Evolutionary conservation across 2,888 invertebrate genomes (phyloP).

Genomic region (Microplitis manilae): DNA sequence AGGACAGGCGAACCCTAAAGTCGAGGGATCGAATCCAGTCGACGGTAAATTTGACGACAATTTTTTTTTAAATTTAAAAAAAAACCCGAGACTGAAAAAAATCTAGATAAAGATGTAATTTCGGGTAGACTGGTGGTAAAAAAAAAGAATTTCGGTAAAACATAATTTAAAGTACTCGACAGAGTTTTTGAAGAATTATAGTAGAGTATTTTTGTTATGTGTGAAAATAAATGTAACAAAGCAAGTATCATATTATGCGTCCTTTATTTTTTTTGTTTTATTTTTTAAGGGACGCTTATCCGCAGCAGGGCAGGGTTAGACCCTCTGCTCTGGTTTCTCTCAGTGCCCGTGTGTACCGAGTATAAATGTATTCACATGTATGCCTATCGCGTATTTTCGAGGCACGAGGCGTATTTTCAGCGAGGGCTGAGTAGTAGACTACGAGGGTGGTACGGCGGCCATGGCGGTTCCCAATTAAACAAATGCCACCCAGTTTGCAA

Average conservation of each 20-base stretch:
- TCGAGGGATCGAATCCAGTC: too few relatives aligned
- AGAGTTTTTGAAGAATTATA: too few relatives aligned
- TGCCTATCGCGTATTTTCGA: constrained; percentile 24
- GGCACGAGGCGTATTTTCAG: constrained; percentile 42
- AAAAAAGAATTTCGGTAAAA: too few relatives aligned
- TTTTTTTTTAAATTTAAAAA: too few relatives aligned
- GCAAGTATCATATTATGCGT: background rate
- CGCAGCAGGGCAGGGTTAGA: background rate
- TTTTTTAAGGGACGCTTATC: background rate
- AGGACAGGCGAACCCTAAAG: too few relatives aligned
- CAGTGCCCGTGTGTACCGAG: background rate
- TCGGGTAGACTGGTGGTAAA: too few relatives aligned
- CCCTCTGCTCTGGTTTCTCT: background rate
- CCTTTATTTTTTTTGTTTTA: background rate
- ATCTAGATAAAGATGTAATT: too few relatives aligned
- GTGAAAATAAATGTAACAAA: constrained; percentile 1
- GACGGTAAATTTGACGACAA: too few relatives aligned
- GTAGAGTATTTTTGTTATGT: background rate
- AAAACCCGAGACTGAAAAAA: too few relatives aligned
- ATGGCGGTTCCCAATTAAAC: constrained; percentile 67
- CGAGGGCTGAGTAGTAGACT: constrained; percentile 39
- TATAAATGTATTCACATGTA: constrained; percentile 3
- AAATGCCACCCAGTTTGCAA: constrained; percentile 59
- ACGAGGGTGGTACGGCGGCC: constrained; percentile 57
- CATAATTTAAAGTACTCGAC: too few relatives aligned